Base-by-base conservation (phyloP, 2,797 vertebrate genomes). In the Acanthurus lineatus region DNA sequence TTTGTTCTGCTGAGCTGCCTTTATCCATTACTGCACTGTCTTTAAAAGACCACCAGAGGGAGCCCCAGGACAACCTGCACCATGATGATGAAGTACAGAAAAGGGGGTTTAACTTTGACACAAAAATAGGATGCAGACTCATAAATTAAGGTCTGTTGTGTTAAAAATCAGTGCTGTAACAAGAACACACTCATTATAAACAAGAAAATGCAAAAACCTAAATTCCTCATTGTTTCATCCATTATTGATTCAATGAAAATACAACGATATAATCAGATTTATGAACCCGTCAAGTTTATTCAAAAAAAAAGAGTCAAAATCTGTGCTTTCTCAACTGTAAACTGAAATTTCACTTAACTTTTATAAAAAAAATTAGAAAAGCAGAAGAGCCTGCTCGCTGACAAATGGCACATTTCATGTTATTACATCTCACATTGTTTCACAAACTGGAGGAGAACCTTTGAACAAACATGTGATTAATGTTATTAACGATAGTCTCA, bases 21-120 rank as follows among this genome's bases (percentile, higher is more conserved):
- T 14, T 19, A 40, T 56, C 14, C 11, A 57, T 4, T 2, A 49
- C 20, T 58, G 60, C 3, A 17, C 40, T 67, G 12, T 45, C 72
- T 4, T 6, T 3, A 5, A 35, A 28, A 9, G 20, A 10, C 80
- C 85, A 85, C 63, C 63, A 76, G 85, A 58, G 0, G 83, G 64
- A 49, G 0, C 28, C 5, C 6, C 10, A 42, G 15, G 19, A 22
- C 22, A 64, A 49, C 20, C 2, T 12, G 53, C 10, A n/a, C 5
- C 15, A 5, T 11, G 19, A 16, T 14, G 38, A 15, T 14, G 11
- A 16, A 51, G 14, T 1, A 35, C 11, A 9, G 7, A 5, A 44
- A 4, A 38, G 6, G 9, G 19, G 8, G 17, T 1, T 25, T 25
- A 25, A 25, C 2, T 25, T 25, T 25, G 3, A 25, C 25, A 25